Base-by-base conservation (phyloP, 2,797 vertebrate genomes). In the Crypturellus tataupa region DNA sequence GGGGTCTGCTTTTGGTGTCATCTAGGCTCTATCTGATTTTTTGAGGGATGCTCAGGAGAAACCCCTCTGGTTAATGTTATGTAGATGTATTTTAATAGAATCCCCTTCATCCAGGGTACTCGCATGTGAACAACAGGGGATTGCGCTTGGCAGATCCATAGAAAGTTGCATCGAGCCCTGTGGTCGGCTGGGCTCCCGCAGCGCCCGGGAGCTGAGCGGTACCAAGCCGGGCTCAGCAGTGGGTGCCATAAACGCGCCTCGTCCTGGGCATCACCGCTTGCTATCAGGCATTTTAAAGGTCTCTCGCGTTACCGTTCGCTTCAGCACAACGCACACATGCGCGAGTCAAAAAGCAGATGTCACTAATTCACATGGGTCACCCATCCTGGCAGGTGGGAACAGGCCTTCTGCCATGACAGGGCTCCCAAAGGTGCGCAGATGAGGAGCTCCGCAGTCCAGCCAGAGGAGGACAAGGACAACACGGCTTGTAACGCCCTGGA, bases 201-300 rank as follows among this genome's bases (percentile, higher is more conserved):
- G 68, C 4, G 67, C 53, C 69, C 2, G 8, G 53, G 27, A 87
- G 62, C 59, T 84, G 63, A 68, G 55, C 49, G 40, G 2, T 80
- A 12, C 31, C 81, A 85, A 59, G 70, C 83, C 21, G 58, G 15
- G 67, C 87, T 85, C 85, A 75, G 80, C 85, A 46, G 68, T 20
- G 24, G 33, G 76, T 65, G 72, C 3, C 29, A 9, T 3, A 27
- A 71, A 65, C 56, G 56, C 25, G 25, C 56, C 40, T n/a, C 31
- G 21, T 20, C 73, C 40, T 17, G 14, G 64, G 29, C 5, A 47
- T 40, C 40, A 21, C 20, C 47, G 11, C 12, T 71, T 8, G 6
- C 55, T 51, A 3, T 13, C 60, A 47, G n/a, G 71, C 53, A 2
- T 20, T 35, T 5, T 59, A 10, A 78, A 67, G 77, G 24, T 47